phyloP scores from a whole-genome alignment of 2,797 vertebrate species.

The Clarias laeviceps region DNA sequence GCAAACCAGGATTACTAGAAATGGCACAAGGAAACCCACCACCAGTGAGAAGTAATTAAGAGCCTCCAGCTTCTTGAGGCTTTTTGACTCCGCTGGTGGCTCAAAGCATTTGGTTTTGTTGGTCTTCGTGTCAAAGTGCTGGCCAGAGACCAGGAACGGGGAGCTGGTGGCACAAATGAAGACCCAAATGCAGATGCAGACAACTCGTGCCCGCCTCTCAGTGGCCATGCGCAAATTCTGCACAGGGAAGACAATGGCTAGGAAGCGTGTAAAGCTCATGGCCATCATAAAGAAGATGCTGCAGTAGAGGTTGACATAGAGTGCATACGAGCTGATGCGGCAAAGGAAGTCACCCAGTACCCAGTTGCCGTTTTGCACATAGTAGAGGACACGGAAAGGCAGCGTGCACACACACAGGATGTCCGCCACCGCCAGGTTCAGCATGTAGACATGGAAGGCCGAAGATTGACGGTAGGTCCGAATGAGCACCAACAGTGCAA shows the following conservation, averaged over 20 bases:
- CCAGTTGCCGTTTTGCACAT: slow-evolving; percentile 85
- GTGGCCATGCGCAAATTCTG: slow-evolving; percentile 82
- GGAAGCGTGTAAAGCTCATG: slow-evolving; percentile 92
- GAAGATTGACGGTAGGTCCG: slow-evolving; percentile 78
- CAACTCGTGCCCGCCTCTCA: slow-evolving; percentile 76
- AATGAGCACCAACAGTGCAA: slow-evolving; percentile 84
- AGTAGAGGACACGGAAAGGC: slow-evolving; percentile 88
- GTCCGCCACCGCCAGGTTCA: slow-evolving; percentile 89
- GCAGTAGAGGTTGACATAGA: slow-evolving; percentile 97
- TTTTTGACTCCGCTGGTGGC: slow-evolving; percentile 67
- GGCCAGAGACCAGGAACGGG: slow-evolving; percentile 80
- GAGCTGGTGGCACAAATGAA: slow-evolving; percentile 81
- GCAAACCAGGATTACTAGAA: slow-evolving; percentile 85
- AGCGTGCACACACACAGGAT: slow-evolving; percentile 88
- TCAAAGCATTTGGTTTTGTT: slow-evolving; percentile 94
- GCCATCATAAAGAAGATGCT: slow-evolving; percentile 95
- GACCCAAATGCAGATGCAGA: slow-evolving; percentile 84
- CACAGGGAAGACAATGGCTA: slow-evolving; percentile 92
- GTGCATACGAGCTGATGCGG: slow-evolving; percentile 83
- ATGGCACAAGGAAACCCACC: slow-evolving; percentile 87
- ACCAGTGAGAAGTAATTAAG: slow-evolving; percentile 85
- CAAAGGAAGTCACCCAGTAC: slow-evolving; percentile 85
- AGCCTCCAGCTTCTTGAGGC: slow-evolving; percentile 62
- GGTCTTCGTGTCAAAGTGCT: slow-evolving; percentile 56
- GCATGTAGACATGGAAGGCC: slow-evolving; percentile 90